These are phyloP conservation scores for Otocyon megalotis DNA, from an alignment of 2,113 vertebrate genomes.

Conservation along the genomic window DNA sequence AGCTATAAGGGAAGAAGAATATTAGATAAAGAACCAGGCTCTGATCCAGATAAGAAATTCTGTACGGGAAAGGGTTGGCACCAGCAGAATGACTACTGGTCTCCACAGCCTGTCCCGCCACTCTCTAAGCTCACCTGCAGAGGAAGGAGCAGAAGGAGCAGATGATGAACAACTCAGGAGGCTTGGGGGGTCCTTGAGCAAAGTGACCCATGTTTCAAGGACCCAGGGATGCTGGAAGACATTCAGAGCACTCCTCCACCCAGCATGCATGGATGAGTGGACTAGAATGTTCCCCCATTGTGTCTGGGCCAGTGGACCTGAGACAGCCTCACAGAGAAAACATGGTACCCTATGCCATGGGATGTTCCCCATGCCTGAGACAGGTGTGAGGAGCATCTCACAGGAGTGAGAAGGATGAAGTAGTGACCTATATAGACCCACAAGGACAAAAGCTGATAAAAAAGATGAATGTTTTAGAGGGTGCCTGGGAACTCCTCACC, in stretches of 20 bases:
- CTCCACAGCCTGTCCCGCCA: neutral
- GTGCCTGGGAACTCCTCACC: neutral
- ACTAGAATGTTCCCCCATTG: neutral
- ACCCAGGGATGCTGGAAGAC: neutral
- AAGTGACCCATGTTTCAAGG: neutral
- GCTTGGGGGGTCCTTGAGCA: neutral
- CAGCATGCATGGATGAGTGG: fast-evolving
- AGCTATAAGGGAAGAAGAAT: neutral
- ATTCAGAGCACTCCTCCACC: neutral
- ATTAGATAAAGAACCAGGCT: neutral
- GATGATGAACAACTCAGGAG: neutral
- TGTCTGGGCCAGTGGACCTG: neutral
- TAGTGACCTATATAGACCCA: neutral
- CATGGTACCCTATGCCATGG: neutral
- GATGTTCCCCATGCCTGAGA: neutral
- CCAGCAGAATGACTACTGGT: neutral
- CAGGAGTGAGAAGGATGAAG: neutral
- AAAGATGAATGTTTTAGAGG: neutral
- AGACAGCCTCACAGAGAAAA: neutral
- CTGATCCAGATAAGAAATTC: neutral
- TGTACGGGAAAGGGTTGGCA: too few species aligned
- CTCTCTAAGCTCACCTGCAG: neutral
- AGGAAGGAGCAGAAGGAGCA: fast-evolving
- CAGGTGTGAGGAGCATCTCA: neutral
- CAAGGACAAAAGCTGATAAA: neutral